Conservation (phyloP, 37 sponge, comb jelly and placozoan genomes). For the Eunapius fragilis region DNA sequence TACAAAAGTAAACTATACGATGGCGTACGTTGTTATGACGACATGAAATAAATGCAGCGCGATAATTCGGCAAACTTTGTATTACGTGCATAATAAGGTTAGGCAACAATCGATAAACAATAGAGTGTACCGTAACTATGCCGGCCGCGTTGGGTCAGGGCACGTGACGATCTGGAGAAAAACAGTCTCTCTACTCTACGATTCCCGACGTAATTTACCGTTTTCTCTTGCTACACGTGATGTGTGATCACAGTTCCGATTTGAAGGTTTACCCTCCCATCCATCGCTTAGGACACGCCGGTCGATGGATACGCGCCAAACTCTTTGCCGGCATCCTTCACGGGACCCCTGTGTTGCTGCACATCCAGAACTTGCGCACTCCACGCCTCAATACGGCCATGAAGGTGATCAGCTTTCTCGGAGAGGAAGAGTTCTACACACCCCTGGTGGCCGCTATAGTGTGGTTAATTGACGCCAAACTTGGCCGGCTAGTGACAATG, state of each 20-base stretch:
- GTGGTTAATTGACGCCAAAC: constrained; percentile 43
- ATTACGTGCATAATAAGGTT: too few species aligned
- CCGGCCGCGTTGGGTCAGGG: background rate
- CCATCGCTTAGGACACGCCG: constrained; percentile 38
- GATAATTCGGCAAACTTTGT: too few species aligned
- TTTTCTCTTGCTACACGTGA: background rate
- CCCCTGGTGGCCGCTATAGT: constrained; percentile 26
- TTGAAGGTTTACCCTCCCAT: constrained; percentile 55
- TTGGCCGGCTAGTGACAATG: constrained; percentile 40
- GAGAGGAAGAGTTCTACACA: constrained; percentile 73
- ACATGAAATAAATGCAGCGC: too few species aligned
- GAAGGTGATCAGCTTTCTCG: constrained; percentile 34
- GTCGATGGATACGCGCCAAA: constrained; percentile 26
- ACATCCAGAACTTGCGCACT: constrained; percentile 38
- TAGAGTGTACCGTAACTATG: too few species aligned
- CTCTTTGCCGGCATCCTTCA: constrained; percentile 40
- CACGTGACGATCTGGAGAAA: background rate
- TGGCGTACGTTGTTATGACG: too few species aligned
- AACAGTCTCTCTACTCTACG: background rate
- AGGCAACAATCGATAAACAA: too few species aligned
- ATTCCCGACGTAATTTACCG: too few species aligned
- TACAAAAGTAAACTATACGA: too few species aligned
- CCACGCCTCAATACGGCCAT: constrained; percentile 23
- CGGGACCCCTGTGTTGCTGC: constrained; percentile 38
- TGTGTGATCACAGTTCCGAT: background rate